These are phyloP conservation scores for Xestia ashworthii DNA, from an alignment of 2,888 invertebrate genomes.

Conservation along the genomic window DNA sequence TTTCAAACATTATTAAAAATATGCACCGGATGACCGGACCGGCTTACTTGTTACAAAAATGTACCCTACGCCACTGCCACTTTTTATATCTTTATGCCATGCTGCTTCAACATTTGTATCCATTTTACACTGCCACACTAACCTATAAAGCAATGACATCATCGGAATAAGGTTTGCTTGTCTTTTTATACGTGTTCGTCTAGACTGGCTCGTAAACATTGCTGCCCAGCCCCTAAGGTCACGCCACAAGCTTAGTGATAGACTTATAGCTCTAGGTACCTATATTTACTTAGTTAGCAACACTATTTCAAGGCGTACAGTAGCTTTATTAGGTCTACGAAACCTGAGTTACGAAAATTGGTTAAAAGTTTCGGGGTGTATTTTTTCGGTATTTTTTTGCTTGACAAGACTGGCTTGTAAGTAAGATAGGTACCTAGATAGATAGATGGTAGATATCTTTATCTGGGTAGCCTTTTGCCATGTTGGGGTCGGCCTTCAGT, in stretches of 20 bases:
- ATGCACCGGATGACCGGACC: too few species aligned
- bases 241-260: constrained; percentile 31
- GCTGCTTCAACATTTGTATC: neutral
- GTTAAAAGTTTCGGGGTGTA: neutral
- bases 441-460: too few species aligned
- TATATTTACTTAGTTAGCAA: constrained; percentile 8
- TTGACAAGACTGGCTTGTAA: neutral
- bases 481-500: too few species aligned
- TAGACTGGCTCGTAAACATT: constrained; percentile 60
- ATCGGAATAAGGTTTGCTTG: constrained; percentile 26
- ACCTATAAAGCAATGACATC: constrained; percentile 37
- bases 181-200: constrained; percentile 34
- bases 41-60: too few species aligned
- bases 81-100: neutral
- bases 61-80: too few species aligned
- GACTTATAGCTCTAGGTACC: constrained; percentile 14
- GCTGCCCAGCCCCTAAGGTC: constrained; percentile 59
- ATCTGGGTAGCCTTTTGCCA: too few species aligned
- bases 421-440: neutral
- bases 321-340: constrained; percentile 33
- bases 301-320: constrained; percentile 35
- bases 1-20: too few species aligned
- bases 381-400: neutral
- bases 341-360: neutral
- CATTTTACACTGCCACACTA: neutral